Evolutionary conservation across 2,113 vertebrate species (phyloP).

Genomic region (Haliaeetus leucogaster): DNA sequence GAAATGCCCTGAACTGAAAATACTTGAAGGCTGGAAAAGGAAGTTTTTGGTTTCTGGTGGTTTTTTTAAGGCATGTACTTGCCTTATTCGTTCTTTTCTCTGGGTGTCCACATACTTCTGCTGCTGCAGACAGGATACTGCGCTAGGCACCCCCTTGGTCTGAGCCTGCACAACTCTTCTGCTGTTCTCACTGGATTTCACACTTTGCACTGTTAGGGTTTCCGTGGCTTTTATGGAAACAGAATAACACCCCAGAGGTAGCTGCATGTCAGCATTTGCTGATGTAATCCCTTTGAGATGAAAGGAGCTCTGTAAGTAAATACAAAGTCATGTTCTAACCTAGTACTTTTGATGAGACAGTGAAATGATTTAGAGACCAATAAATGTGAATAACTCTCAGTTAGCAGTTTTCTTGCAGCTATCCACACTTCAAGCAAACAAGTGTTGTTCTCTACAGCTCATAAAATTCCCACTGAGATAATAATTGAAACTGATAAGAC

Average conservation of each 20-base stretch:
- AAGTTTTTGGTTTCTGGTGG: neutral
- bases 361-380: neutral
- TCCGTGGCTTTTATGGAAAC: constrained; percentile 1
- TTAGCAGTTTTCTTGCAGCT: neutral
- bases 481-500: neutral
- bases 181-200: neutral
- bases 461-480: neutral
- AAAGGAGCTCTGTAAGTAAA: neutral
- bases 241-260: neutral
- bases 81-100: neutral
- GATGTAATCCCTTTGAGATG: constrained; percentile 24
- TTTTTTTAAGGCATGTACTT: neutral
- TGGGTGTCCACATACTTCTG: rapidly evolving
- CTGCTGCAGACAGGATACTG: neutral
- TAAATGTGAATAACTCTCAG: neutral
- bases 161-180: neutral
- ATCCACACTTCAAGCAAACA: neutral
- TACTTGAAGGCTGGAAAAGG: neutral
- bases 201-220: neutral
- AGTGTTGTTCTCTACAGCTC: neutral
- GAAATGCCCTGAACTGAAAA: neutral
- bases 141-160: neutral
- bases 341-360: neutral
- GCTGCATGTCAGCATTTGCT: neutral
- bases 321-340: neutral